These are phyloP conservation scores for Atethmia centrago DNA, from an alignment of 2,888 invertebrate genomes.

Conservation along the genomic window DNA sequence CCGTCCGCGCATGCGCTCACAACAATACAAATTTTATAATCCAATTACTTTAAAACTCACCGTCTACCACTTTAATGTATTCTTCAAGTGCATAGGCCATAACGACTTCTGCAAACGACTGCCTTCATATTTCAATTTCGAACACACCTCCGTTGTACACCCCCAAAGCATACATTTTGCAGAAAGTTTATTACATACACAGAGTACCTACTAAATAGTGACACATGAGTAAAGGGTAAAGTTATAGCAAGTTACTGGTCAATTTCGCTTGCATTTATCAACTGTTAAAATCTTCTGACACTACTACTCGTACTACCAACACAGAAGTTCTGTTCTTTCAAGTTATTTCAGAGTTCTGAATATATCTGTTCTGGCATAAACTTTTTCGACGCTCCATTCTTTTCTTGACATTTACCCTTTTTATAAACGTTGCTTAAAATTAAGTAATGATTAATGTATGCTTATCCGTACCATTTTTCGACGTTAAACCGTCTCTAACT, in stretches of 20 bases:
- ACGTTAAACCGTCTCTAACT: not conserved
- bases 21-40: conserved; percentile 57
- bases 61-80: conserved; percentile 13
- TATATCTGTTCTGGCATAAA: not conserved
- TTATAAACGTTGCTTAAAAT: not conserved
- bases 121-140: not conserved
- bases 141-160: not conserved
- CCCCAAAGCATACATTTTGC: not conserved
- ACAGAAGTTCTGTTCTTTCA: not conserved
- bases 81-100: not conserved
- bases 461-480: not conserved
- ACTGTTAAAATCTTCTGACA: conserved; percentile 25
- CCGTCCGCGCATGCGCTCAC: conserved; percentile 59
- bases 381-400: not conserved
- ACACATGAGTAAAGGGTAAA: not conserved
- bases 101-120: conserved; percentile 6
- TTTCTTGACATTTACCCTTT: not conserved
- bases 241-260: conserved; percentile 13
- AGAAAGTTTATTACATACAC: no score
- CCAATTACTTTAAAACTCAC: conserved; percentile 38
- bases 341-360: conserved; percentile 10
- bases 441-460: not conserved
- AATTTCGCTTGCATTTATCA: conserved; percentile 26
- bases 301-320: not conserved
- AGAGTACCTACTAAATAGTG: not conserved